phyloP scores from a whole-genome alignment of 2,797 vertebrate species.

The Anabacerthia variegaticeps region DNA sequence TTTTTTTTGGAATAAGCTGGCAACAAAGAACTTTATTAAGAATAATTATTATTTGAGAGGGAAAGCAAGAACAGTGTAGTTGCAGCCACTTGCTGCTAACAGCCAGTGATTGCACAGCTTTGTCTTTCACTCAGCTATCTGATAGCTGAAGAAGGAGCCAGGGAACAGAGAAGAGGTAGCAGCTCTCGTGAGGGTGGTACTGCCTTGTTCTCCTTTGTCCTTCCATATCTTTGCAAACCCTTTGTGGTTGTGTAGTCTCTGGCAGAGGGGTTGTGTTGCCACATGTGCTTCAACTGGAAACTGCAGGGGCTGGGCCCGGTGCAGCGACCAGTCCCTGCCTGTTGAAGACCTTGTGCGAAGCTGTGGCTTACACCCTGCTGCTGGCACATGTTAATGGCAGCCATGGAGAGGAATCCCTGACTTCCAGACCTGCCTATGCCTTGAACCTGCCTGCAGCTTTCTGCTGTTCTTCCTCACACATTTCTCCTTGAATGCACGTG shows the following conservation, averaged over 20 bases:
- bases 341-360: neutral
- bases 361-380: neutral
- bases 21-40: neutral
- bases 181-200: neutral
- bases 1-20: neutral
- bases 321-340: neutral
- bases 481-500: neutral
- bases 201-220: neutral
- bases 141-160: neutral
- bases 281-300: neutral
- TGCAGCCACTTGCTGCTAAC: rapidly evolving
- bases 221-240: neutral
- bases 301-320: neutral
- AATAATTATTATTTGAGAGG: neutral
- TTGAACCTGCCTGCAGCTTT: neutral
- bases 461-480: neutral
- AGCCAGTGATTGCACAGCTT: neutral
- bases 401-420: neutral
- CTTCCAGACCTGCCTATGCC: neutral
- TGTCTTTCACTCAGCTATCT: neutral
- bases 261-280: neutral
- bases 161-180: neutral
- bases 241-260: neutral
- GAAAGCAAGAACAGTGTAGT: neutral
- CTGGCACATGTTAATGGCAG: neutral